Evolutionary conservation across 2,888 invertebrate species (phyloP).

Genomic region (Sphaerophoria taeniata): DNA sequence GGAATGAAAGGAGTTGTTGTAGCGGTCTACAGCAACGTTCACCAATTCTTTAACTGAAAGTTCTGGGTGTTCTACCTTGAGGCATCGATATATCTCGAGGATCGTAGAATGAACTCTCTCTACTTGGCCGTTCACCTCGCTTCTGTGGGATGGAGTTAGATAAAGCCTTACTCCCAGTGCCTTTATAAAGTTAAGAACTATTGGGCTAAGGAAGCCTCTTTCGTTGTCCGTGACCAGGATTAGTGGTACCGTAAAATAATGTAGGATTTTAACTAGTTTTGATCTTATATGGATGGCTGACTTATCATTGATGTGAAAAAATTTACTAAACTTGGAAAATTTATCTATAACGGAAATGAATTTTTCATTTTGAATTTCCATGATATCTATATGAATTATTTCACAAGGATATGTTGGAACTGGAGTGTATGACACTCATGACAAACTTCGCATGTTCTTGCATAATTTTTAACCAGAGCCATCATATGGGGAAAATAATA

Average conservation of each 20-base stretch:
- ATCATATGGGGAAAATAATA: no score
- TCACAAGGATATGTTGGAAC: conserved; percentile 7
- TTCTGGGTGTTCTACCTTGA: conserved; percentile 35
- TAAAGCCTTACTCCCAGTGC: conserved; percentile 23
- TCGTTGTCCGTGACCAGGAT: conserved; percentile 39
- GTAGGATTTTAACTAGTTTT: conserved; percentile 39
- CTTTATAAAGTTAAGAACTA: conserved; percentile 18
- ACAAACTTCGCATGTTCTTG: background rate
- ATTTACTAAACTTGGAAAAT: conserved; percentile 39
- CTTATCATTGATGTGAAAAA: conserved; percentile 26
- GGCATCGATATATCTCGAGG: conserved; percentile 64
- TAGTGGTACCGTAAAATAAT: conserved; percentile 21
- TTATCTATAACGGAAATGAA: conserved; percentile 29
- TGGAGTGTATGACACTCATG: background rate
- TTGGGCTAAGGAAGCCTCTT: conserved; percentile 30
- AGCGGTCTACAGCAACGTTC: conserved; percentile 62
- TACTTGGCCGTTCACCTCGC: conserved; percentile 71
- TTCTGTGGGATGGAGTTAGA: conserved; percentile 55
- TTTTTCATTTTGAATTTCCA: conserved; percentile 23
- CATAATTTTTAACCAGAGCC: no score
- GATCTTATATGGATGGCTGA: conserved; percentile 1
- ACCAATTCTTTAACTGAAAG: conserved; percentile 38
- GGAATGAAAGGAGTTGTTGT: conserved; percentile 71
- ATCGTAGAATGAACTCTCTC: conserved; percentile 69
- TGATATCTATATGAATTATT: background rate